phyloP scores from a whole-genome alignment of 2,797 vertebrate species.

The Apodemus agrarius region DNA sequence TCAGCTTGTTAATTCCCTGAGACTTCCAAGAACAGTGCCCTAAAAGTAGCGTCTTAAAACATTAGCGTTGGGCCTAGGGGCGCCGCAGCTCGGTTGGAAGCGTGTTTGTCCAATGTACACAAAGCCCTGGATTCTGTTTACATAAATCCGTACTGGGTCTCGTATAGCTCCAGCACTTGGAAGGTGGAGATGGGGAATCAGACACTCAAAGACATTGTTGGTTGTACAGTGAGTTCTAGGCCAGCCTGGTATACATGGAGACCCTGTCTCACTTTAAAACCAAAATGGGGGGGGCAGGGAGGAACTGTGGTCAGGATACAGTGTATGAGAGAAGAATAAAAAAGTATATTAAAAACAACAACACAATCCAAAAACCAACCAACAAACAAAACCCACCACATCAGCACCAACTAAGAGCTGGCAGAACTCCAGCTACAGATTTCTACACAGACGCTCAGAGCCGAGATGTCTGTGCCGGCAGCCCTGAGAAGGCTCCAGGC shows the following conservation, averaged over 20 bases:
- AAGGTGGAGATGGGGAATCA: background rate
- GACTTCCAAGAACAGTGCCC: background rate
- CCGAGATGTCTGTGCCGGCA: rapidly evolving
- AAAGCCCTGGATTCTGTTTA: background rate
- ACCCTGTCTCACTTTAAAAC: background rate
- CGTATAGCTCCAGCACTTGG: background rate
- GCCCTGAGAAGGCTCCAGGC: background rate
- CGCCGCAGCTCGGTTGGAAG: background rate
- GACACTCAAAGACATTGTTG: background rate
- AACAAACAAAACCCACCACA: background rate
- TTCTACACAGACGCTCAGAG: background rate
- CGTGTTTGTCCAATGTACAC: background rate
- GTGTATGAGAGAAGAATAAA: background rate
- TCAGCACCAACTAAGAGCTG: background rate
- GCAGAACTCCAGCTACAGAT: background rate
- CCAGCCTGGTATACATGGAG: background rate
- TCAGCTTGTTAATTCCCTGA: background rate
- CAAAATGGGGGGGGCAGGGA: background rate
- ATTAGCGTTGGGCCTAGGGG: background rate
- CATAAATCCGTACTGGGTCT: background rate
- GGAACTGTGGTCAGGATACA: background rate
- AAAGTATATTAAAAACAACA: background rate
- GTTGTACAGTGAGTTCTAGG: background rate
- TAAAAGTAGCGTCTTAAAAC: background rate
- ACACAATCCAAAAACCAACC: too few species aligned